A percentile compares a stretch with the other conserved stretches of the same genome.
Conservation (phyloP, 2,888 invertebrate species). For the Micropterix aruncella region DNA sequence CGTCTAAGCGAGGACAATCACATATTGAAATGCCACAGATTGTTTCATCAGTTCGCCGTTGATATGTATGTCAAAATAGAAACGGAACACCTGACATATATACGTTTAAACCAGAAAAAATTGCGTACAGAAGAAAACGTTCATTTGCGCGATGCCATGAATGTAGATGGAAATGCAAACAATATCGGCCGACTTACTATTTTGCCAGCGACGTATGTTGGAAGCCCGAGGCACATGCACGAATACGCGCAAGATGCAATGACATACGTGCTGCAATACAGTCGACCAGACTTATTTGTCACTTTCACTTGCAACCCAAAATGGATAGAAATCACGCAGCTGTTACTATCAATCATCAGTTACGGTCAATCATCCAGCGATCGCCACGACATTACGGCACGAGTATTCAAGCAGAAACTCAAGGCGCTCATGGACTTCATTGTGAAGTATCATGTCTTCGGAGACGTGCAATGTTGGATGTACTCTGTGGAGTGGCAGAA, state of each 20-base stretch:
- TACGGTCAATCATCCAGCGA: no score
- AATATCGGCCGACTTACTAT: no score
- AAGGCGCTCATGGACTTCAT: no score
- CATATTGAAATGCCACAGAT: neutral
- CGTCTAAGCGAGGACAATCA: neutral
- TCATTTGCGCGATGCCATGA: neutral
- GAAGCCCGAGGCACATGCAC: no score
- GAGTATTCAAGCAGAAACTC: no score
- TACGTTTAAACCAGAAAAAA: neutral
- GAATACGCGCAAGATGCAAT: constrained; percentile 14
- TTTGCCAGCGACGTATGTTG: constrained; percentile 8
- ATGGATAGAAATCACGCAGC: neutral
- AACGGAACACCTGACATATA: neutral
- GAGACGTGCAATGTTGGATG: constrained; percentile 10
- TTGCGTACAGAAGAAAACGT: constrained; percentile 1
- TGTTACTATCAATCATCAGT: no score
- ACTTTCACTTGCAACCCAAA: neutral
- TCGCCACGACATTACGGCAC: no score
- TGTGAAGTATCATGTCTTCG: constrained; percentile 9
- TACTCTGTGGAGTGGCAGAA: constrained; percentile 13
- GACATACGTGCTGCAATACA: constrained; percentile 9
- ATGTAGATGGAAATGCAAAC: neutral
- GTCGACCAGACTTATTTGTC: neutral
- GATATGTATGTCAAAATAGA: constrained; percentile 1
- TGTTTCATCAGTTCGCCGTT: neutral